These are phyloP conservation scores for Eclectus roratus DNA, from an alignment of 2,113 vertebrate species.

Conservation along the genomic window DNA sequence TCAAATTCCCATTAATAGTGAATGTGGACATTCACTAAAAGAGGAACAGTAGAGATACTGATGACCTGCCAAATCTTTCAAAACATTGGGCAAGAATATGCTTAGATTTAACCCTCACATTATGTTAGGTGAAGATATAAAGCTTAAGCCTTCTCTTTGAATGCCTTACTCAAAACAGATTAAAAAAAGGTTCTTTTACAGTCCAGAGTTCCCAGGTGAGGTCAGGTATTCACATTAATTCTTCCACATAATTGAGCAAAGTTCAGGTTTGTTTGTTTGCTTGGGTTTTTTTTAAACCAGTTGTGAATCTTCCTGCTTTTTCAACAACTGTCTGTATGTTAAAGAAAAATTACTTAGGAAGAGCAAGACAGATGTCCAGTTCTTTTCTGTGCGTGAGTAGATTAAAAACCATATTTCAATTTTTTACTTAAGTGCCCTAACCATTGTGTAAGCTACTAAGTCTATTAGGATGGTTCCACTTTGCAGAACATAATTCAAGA, in stretches of 20 bases:
- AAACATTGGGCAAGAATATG: neutral
- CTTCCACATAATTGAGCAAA: neutral
- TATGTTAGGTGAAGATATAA: neutral
- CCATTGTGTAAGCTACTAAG: slow-evolving; percentile 5
- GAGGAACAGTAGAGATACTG: neutral
- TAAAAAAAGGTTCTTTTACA: neutral
- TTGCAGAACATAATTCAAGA: slow-evolving; percentile 47
- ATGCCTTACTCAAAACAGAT: neutral
- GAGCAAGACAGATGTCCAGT: neutral
- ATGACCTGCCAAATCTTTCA: neutral
- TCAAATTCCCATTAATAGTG: neutral
- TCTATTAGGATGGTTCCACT: slow-evolving; percentile 40
- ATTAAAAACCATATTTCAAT: slow-evolving; percentile 51
- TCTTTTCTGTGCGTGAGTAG: neutral
- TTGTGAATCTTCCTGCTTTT: neutral
- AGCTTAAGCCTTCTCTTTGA: neutral
- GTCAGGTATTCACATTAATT: neutral
- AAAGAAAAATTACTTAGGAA: neutral
- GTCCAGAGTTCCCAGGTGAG: neutral
- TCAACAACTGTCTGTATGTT: neutral
- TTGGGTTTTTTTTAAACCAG: neutral
- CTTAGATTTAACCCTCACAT: neutral
- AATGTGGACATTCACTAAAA: neutral
- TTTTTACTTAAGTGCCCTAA: slow-evolving; percentile 46
- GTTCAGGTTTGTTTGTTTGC: neutral